These are phyloP conservation scores for Apostichopus leukothele DNA, from an alignment of 53 echinoderm and acorn worm species.

Conservation along the genomic window DNA sequence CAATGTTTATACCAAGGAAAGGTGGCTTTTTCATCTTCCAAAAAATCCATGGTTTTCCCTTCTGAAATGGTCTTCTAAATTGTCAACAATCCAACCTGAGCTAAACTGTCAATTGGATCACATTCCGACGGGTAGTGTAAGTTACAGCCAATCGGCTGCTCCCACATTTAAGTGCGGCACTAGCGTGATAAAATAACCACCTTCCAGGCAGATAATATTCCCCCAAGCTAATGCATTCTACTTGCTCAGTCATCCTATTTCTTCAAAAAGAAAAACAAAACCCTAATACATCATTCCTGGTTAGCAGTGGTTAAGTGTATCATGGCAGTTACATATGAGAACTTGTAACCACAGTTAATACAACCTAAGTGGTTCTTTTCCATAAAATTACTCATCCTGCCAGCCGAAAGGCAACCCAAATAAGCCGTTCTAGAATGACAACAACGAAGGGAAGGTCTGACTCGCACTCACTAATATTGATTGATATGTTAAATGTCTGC, in stretches of 20 bases:
- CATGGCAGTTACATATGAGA: neutral
- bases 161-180: too few relatives aligned
- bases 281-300: neutral
- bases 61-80: too few relatives aligned
- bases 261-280: neutral
- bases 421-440: neutral
- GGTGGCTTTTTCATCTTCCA: too few relatives aligned
- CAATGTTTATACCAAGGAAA: too few relatives aligned
- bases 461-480: neutral
- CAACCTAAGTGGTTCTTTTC: neutral
- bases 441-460: neutral
- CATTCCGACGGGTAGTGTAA: too few relatives aligned
- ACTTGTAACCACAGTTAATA: neutral
- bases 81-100: too few relatives aligned
- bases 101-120: too few relatives aligned
- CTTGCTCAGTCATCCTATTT: neutral
- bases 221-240: too few relatives aligned
- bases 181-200: too few relatives aligned
- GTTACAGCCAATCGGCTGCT: too few relatives aligned
- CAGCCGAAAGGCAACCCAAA: neutral
- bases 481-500: conserved; percentile 10
- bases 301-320: neutral
- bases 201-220: too few relatives aligned
- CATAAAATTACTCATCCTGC: conserved; percentile 11
- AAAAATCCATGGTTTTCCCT: too few relatives aligned